Conservation (phyloP, 2,888 invertebrate genomes). For the Drosophila birchii region DNA sequence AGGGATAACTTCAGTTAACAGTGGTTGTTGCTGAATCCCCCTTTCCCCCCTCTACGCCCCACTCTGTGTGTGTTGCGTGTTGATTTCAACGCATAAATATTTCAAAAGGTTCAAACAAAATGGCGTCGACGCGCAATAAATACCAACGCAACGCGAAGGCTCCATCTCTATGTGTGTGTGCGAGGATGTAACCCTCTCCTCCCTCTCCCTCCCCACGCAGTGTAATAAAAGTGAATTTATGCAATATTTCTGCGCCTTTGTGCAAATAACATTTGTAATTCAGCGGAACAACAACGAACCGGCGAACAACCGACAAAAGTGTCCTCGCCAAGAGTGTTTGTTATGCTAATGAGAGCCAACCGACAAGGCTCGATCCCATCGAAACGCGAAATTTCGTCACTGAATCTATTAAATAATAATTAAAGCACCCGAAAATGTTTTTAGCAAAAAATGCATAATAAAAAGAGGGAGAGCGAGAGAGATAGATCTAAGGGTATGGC, state of each 20-base stretch:
- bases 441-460: constrained; percentile 20
- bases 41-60: constrained; percentile 5
- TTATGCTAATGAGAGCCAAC: constrained; percentile 66
- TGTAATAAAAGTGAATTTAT: constrained; percentile 80
- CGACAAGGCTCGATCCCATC: constrained; percentile 55
- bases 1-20: constrained; percentile 37
- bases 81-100: constrained; percentile 80
- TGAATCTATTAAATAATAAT: constrained; percentile 62
- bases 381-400: constrained; percentile 28
- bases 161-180: constrained; percentile 20
- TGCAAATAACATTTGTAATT: constrained; percentile 75
- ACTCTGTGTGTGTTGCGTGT: constrained; percentile 69
- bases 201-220: background rate
- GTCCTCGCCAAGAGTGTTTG: constrained; percentile 59
- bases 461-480: background rate
- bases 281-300: constrained; percentile 51
- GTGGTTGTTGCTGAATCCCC: constrained; percentile 38
- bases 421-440: constrained; percentile 35
- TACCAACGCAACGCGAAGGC: constrained; percentile 57
- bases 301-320: constrained; percentile 32
- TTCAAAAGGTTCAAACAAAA: constrained; percentile 78
- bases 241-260: constrained; percentile 77
- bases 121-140: constrained; percentile 80
- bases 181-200: constrained; percentile 23
- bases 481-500: constrained; percentile 4